Evolutionary conservation across 2,888 invertebrate species (phyloP), one percentile per base, ranked within the genome.

Genomic region (Dascillus cervinus): DNA sequence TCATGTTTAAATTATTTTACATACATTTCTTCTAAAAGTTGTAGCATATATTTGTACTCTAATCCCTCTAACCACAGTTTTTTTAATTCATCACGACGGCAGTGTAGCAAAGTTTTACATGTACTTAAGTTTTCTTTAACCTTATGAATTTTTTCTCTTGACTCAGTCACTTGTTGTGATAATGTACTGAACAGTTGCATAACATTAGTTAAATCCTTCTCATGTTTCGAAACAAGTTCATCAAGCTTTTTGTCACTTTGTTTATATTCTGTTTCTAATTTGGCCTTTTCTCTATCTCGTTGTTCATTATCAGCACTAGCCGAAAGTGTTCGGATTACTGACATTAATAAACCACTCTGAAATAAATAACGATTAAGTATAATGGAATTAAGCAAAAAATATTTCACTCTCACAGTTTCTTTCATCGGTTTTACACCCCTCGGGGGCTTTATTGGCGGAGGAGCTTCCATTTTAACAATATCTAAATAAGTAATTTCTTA

Each of bases 241-340:
- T 94, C 92, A 2, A 97, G 69, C 48, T 78, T 77, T 36, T 80
- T 80, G 67, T 96, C 96, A 61, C 94, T 91, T 51, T 84, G 79
- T 59, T 87, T 87, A 58, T 86, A 96, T 56, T 94, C 94, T 47
- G 86, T 85, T 64, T 97, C 95, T 27, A 97, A 72, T 58, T 92
- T 89, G 0, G 84, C 82, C 55, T 94, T 91, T 65, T 95, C 95
- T 53, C 88, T 81, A 57, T 95, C 88, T 28, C 89, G 68, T 58
- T 96, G 90, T 58, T 92, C 92, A 58, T 88, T 88, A 3, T 89
- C 91, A 62, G 90, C 91, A 68, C 91, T 91, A 4, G 92, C 86
- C 13, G 94, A 94, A 36, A 97, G 67, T 0, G 94, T 91, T 44
- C 94, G 79, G 46, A 97, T 94, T 25, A 97, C 94, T 34, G 91